phyloP scores from a whole-genome alignment of 1,140 invertebrate species.

The Pachypsylla venusta region DNA sequence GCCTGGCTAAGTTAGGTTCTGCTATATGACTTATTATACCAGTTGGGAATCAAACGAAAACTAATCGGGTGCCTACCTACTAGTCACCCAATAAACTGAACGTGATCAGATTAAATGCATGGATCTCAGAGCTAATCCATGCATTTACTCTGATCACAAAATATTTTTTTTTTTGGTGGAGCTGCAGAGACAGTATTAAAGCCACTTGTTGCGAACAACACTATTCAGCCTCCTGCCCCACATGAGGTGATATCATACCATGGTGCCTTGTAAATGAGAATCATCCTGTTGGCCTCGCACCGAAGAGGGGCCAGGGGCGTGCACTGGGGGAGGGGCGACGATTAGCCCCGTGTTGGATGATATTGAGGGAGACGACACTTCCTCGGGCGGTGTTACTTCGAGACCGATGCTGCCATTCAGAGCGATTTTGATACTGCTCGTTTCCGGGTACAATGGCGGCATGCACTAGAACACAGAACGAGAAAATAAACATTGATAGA shows the following conservation, averaged over 20 bases:
- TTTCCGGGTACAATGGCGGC: slow-evolving; percentile 14
- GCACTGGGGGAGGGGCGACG: slow-evolving; percentile 32
- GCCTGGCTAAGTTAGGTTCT: too few relatives aligned
- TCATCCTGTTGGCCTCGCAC: slow-evolving; percentile 36
- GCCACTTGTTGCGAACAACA: slow-evolving; percentile 49
- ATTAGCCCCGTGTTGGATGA: slow-evolving; percentile 38
- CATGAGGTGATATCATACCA: slow-evolving; percentile 85
- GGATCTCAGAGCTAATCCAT: too few relatives aligned
- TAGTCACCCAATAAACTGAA: too few relatives aligned
- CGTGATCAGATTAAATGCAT: too few relatives aligned
- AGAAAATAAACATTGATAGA: too few relatives aligned
- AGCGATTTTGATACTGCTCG: slow-evolving; percentile 56
- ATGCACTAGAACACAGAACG: slow-evolving; percentile 5
- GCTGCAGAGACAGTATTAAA: slow-evolving; percentile 30
- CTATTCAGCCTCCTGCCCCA: slow-evolving; percentile 62
- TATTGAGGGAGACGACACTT: slow-evolving; percentile 36
- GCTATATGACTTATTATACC: too few relatives aligned
- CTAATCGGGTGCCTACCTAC: too few relatives aligned
- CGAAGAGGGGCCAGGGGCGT: slow-evolving; percentile 23
- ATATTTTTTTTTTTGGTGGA: too few relatives aligned
- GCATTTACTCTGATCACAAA: too few relatives aligned
- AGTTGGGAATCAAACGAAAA: too few relatives aligned
- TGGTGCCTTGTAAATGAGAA: slow-evolving; percentile 67
- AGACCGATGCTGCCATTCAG: slow-evolving; percentile 71
- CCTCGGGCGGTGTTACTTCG: slow-evolving; percentile 68